These are phyloP conservation scores for Tridacna crocea DNA, from an alignment of 2,888 invertebrate species.

Conservation along the genomic window DNA sequence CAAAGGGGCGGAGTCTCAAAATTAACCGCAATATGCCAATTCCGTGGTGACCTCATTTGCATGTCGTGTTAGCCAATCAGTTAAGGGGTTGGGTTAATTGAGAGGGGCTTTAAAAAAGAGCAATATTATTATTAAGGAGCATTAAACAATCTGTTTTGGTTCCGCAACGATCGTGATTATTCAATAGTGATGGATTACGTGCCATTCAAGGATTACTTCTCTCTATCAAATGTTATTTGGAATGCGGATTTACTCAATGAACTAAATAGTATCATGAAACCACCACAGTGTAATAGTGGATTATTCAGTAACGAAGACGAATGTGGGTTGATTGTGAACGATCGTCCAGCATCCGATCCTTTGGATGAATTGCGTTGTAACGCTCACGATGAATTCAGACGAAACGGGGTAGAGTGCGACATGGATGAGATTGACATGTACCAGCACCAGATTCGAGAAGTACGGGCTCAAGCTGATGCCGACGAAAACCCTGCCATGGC, in stretches of 20 bases:
- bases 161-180: background rate
- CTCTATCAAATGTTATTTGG: slow-evolving; percentile 12
- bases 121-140: no score
- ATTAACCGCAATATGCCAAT: no score
- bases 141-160: background rate
- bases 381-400: slow-evolving; percentile 59
- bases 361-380: slow-evolving; percentile 21
- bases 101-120: no score
- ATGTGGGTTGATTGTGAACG: no score
- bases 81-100: no score
- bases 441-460: slow-evolving; percentile 61
- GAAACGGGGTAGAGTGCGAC: slow-evolving; percentile 65
- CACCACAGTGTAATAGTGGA: background rate
- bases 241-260: background rate
- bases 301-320: background rate
- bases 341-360: background rate
- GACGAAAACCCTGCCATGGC: slow-evolving; percentile 16
- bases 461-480: slow-evolving; percentile 3
- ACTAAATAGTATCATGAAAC: slow-evolving; percentile 5
- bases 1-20: no score
- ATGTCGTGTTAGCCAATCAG: no score
- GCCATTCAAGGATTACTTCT: slow-evolving; percentile 19
- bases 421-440: slow-evolving; percentile 68
- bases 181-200: slow-evolving; percentile 15
- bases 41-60: no score